Evolutionary conservation across 2,797 vertebrate species (phyloP), one percentile per base, ranked within the genome.

Genomic region (Cyclura pinguis): DNA sequence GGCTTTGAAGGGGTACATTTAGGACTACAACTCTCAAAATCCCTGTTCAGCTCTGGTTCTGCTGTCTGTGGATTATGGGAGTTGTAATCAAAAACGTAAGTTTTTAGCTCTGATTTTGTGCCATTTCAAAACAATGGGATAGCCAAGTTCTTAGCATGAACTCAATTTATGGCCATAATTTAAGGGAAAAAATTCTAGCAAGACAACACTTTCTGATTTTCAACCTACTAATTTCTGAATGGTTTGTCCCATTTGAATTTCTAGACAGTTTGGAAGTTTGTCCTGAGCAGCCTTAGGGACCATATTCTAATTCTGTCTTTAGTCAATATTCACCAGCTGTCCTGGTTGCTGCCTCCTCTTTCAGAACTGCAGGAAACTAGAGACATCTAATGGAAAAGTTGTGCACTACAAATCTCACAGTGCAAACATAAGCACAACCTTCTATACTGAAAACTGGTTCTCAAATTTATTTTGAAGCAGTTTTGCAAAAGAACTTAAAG

Each of bases 331-430:
- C 89, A 55, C 87, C 8, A 55, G 80, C 47, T 35, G 91, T 84
- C 91, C 87, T n/a, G 62, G 88, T 77, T 77, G 90, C 89, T 93
- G 35, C 92, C 91, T 93, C 64, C 52, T 0, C 50, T 29, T 62
- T 86, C 59, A 59, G 90, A 95, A 97, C 94, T 94, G 94, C 96
- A 87, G 90, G 94, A 94, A 95, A 57, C 95, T 97, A 95, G 97
- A 95, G 97, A 97, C 97, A 97, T 97, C 97, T 97, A 97, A 97
- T 96, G 97, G 97, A 95, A 95, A 94, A 88, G 35, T 20, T 2
- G 88, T 16, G 97, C 94, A 96, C 96, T 96, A 95, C 96, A 92
- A 32, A 94, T 3, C 91, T 64, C 52, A 90, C 50, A 82, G 86
- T 92, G 84, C 88, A 89, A 52, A 84, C 3, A 50, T 3, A 59